Conservation (phyloP, 2,888 invertebrate genomes). For the Trisateles emortualis region DNA sequence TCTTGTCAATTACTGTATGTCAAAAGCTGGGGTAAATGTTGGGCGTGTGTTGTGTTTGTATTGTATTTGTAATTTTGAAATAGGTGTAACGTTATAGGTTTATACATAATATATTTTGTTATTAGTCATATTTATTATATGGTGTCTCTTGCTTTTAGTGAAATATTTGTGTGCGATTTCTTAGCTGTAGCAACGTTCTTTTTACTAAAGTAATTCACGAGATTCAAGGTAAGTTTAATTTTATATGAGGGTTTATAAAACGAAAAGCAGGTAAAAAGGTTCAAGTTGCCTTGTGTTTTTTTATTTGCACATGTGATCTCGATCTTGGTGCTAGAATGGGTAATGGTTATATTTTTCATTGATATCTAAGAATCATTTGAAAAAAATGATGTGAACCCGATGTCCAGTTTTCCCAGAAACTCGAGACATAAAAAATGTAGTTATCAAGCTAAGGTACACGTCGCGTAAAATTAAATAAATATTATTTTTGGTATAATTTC, state of each 20-base stretch:
- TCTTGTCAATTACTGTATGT: constrained; percentile 1
- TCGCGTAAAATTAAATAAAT: too few species aligned
- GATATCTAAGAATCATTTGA: too few species aligned
- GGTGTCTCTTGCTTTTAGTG: constrained; percentile 11
- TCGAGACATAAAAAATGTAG: too few species aligned
- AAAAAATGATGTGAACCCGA: too few species aligned
- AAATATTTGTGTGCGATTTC: constrained; percentile 14
- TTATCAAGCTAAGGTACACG: too few species aligned
- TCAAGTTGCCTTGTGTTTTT: background rate
- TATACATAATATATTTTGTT: constrained; percentile 15
- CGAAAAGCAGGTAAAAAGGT: background rate
- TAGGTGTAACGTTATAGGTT: constrained; percentile 1
- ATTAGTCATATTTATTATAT: constrained; percentile 18
- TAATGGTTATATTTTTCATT: too few species aligned
- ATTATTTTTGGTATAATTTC: background rate
- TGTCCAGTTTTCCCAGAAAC: too few species aligned
- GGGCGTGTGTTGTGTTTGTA: constrained; percentile 32
- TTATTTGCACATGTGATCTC: too few species aligned
- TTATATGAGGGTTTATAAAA: background rate
- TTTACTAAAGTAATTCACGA: constrained; percentile 18
- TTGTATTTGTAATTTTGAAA: constrained; percentile 37
- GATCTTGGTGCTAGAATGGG: too few species aligned
- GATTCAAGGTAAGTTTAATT: constrained; percentile 40
- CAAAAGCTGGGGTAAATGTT: constrained; percentile 24
- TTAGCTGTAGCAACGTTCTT: constrained; percentile 17